Conservation (phyloP, 1,140 invertebrate genomes). For the Scaptomyza hsui region DNA sequence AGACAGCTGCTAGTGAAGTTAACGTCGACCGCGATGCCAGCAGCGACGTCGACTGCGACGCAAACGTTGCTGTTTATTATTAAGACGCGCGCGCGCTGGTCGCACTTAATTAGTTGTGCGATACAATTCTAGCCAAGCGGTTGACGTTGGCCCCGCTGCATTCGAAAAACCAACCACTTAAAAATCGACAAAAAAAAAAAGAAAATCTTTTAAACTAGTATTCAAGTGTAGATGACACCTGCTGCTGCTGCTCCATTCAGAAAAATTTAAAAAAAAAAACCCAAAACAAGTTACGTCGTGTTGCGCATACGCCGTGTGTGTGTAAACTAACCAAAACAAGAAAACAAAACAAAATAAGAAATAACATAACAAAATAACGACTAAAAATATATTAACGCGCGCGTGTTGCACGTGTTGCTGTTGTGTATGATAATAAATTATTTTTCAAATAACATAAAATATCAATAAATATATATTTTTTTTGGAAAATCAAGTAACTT, state of each 20-base stretch:
- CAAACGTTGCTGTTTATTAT: constrained; percentile 65
- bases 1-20: neutral
- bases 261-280: constrained; percentile 5
- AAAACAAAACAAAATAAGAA: neutral
- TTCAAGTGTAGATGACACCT: constrained; percentile 10
- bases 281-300: constrained; percentile 22
- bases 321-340: constrained; percentile 17
- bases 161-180: constrained; percentile 6
- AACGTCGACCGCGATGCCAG: neutral
- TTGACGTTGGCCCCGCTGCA: constrained; percentile 40
- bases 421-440: constrained; percentile 2
- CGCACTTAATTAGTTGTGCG: constrained; percentile 81
- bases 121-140: constrained; percentile 79
- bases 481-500: constrained; percentile 14
- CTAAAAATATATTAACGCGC: neutral
- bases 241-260: constrained; percentile 2
- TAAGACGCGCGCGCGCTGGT: constrained; percentile 72
- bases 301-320: constrained; percentile 72
- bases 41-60: constrained; percentile 23
- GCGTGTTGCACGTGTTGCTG: constrained; percentile 24
- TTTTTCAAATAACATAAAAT: neutral
- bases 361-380: neutral
- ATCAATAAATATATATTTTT: constrained; percentile 19
- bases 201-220: constrained; percentile 12
- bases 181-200: constrained; percentile 18